Base-by-base conservation (phyloP, 2,888 invertebrate species). In the Drosophila nr. fundita region DNA sequence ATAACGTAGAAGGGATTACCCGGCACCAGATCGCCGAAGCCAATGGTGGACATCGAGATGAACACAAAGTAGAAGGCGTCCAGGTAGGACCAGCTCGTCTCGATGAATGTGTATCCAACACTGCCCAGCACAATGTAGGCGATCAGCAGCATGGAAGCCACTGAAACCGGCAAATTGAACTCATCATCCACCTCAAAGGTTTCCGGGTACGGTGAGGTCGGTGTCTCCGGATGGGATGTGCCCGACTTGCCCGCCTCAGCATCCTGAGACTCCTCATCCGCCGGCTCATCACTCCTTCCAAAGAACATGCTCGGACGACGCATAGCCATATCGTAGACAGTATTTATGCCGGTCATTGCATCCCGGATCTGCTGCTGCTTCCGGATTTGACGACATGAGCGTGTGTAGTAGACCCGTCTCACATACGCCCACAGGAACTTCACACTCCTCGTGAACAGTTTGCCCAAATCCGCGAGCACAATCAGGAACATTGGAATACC, bases 61-160 rank as follows among this genome's bases (percentile, higher is more conserved):
- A 99, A 99, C 6, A 99, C 97, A 92, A 99, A 99, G 93, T 99
- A 99, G 92, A 99, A 98, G 0, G 99, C 96, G 70, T 98, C 97
- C 88, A 98, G 96, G 92, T 98, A 97, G n/a, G 95, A 94, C 99
- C 99, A 99, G 0, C 94, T 94, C 0, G 62, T 29, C 92, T 97
- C 97, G 95, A 96, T 96, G 21, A 95, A 91, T 40, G 95, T 95
- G 89, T 97, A 99, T 1, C 97, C 95, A 1, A 96, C 94, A 0
- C 98, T 97, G 0, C 99, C 99, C 21, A 97, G 93, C 69, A 98
- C 95, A 52, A 99, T 98, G 93, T 99, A 99, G 0, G 96, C 92
- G 0, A 98, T 93, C 21, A 99, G 94, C 66, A 99, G 96, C 48
- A 96, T 92, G 4, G 98, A 95, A 0, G 99, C 99, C 0, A 99